A percentile compares a stretch with the other conserved stretches of the same genome.
Conservation (phyloP, 2,888 invertebrate genomes). For the Cheilosia variabilis region DNA sequence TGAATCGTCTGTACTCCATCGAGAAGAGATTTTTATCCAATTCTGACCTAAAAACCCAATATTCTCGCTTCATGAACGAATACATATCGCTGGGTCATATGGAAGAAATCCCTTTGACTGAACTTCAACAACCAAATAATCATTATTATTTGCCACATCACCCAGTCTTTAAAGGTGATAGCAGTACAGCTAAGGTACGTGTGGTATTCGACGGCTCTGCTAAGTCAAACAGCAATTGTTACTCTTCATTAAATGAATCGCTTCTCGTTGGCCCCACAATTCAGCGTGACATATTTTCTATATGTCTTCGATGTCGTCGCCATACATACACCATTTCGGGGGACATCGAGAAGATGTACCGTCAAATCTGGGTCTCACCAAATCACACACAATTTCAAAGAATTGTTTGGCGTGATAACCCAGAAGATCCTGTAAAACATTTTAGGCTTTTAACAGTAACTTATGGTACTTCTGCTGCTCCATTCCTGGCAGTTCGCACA, state of each 20-base stretch:
- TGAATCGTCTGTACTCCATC: constrained; percentile 23
- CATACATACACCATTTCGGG: constrained; percentile 47
- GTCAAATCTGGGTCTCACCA: constrained; percentile 49
- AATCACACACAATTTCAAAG: constrained; percentile 51
- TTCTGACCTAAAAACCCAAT: constrained; percentile 7
- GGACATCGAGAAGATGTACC: constrained; percentile 70
- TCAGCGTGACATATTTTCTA: constrained; percentile 1
- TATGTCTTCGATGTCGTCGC: constrained; percentile 28
- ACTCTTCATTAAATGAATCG: neutral
- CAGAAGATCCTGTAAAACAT: neutral
- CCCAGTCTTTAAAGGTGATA: constrained; percentile 48
- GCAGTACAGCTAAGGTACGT: constrained; percentile 39
- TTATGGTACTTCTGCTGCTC: neutral
- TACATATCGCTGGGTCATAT: constrained; percentile 39
- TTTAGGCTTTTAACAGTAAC: neutral
- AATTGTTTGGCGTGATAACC: constrained; percentile 47
- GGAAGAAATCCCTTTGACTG: constrained; percentile 28
- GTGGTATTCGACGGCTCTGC: constrained; percentile 66
- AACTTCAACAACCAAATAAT: constrained; percentile 1
- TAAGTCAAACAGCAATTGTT: neutral
- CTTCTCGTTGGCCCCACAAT: neutral
- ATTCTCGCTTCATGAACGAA: constrained; percentile 31
- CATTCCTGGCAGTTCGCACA: constrained; percentile 45
- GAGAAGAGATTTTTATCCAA: constrained; percentile 15
- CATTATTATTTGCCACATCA: constrained; percentile 53